Base-by-base conservation (phyloP, 2,113 vertebrate genomes). In the Alouatta palliata region DNA sequence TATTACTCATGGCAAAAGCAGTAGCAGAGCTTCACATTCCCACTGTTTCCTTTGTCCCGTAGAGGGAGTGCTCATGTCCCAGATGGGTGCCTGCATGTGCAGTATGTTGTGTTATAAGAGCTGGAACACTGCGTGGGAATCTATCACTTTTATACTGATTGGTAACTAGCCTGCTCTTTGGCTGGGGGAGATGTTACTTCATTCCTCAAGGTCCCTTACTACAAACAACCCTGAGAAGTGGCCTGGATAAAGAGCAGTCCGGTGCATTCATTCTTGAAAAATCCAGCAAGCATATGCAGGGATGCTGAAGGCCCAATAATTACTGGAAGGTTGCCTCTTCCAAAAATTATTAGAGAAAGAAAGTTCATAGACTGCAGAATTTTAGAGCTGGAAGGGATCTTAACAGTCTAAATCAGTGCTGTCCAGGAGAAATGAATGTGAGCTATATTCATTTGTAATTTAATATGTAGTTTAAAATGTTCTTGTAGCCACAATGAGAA, bases 11-110 rank as follows among this genome's bases (percentile, higher is more conserved):
- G 13, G 56, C 77, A 43, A 3, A 66, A 43, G 32, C 82, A 43
- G 75, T 64, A 23, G n/a, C 32, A 77, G 40, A 91, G 77, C n/a
- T 1, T 66, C 52, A 19, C 3, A 0, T 76, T 80, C 47, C 25
- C 19, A 11, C 71, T 32, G 35, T 43, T 43, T 64, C 19, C 70
- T 2, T 40, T 30, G 68, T 56, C 25, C 68, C 30, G 4, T 6
- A 7, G 37, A 45, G 66, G 19, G 4, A 13, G 10, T 12, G 3
- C 43, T 52, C 81, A 61, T 92, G 43, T 35, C 76, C 52, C 40
- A 0, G 7, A 8, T 13, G 45, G 56, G 8, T 16, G 12, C 14
- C 30, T 23, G 37, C 23, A 12, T 0, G 0, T 12, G 35, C 5
- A 6, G 9, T 23, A 71, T 40, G 21, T 81, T 58, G 8, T 43